Evolutionary conservation across 2,113 vertebrate species (phyloP).

Genomic region (Ursus arctos): DNA sequence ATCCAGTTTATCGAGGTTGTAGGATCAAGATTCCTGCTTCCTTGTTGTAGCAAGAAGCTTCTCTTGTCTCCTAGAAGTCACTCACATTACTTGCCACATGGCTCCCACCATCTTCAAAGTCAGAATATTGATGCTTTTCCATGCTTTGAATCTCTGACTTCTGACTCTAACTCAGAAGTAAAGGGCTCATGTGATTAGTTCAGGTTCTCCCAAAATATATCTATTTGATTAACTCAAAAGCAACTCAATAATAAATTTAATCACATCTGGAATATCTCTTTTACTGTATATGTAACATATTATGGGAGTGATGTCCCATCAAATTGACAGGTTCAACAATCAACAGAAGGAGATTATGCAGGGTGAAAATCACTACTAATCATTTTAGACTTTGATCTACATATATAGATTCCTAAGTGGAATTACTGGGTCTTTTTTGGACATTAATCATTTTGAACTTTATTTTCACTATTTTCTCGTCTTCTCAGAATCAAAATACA

Average conservation of each 20-base stretch:
- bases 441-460: neutral
- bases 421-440: neutral
- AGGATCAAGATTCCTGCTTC: neutral
- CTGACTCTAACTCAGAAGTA: neutral
- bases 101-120: neutral
- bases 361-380: neutral
- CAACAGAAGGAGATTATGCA: neutral
- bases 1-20: neutral
- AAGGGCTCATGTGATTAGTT: neutral
- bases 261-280: neutral
- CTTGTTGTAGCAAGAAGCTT: neutral
- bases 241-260: slow-evolving; percentile 44
- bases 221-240: slow-evolving; percentile 21
- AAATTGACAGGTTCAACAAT: neutral
- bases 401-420: neutral
- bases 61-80: neutral
- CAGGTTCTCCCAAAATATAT: neutral
- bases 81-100: neutral
- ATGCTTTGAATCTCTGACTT: neutral
- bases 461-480: slow-evolving; percentile 8
- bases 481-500: neutral
- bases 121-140: neutral
- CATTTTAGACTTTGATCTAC: slow-evolving; percentile 19
- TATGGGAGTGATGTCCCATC: neutral
- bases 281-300: slow-evolving; percentile 15